Percentiles rank a stretch among this genome's conserved stretches.
Conservation (phyloP, 2,888 invertebrate species). For the Chloroclystis v-ata region DNA sequence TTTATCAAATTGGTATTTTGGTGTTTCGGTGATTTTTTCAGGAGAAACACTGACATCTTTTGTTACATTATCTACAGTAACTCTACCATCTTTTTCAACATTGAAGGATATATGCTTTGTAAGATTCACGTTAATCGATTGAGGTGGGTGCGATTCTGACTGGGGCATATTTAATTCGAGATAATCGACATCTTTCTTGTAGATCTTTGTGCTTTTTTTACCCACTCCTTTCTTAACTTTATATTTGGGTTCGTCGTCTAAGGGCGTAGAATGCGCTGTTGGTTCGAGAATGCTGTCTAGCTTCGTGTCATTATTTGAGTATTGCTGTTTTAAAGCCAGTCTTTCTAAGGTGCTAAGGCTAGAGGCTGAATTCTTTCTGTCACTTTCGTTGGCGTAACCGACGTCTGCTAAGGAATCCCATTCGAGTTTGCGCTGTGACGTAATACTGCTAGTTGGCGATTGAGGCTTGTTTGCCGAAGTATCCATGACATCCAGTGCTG, state of each 20-base stretch:
- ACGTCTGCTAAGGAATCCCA: slow-evolving; percentile 94
- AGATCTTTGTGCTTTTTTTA: slow-evolving; percentile 59
- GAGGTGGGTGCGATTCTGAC: slow-evolving; percentile 39
- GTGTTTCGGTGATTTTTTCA: slow-evolving; percentile 43
- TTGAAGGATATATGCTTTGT: slow-evolving; percentile 72
- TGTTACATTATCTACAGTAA: slow-evolving; percentile 49
- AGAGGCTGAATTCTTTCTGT: slow-evolving; percentile 67
- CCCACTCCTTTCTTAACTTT: slow-evolving; percentile 50
- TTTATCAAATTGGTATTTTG: slow-evolving; percentile 48
- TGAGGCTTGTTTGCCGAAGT: slow-evolving; percentile 62
- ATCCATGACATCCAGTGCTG: slow-evolving; percentile 64
- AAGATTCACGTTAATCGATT: slow-evolving; percentile 64
- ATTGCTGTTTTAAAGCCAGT: slow-evolving; percentile 76
- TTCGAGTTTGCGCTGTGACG: slow-evolving; percentile 86
- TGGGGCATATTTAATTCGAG: slow-evolving; percentile 61
- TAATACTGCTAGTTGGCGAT: slow-evolving; percentile 86
- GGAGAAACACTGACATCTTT: slow-evolving; percentile 51
- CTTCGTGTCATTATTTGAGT: slow-evolving; percentile 61
- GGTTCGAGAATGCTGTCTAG: slow-evolving; percentile 55
- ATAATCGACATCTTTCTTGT: slow-evolving; percentile 59
- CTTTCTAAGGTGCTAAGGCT: slow-evolving; percentile 80
- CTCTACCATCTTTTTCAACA: slow-evolving; percentile 60
- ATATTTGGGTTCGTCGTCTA: slow-evolving; percentile 50
- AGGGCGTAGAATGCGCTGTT: slow-evolving; percentile 75
- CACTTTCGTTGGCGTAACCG: slow-evolving; percentile 83